Conservation (phyloP, 2,888 invertebrate genomes). For the Orchesella flavescens region DNA sequence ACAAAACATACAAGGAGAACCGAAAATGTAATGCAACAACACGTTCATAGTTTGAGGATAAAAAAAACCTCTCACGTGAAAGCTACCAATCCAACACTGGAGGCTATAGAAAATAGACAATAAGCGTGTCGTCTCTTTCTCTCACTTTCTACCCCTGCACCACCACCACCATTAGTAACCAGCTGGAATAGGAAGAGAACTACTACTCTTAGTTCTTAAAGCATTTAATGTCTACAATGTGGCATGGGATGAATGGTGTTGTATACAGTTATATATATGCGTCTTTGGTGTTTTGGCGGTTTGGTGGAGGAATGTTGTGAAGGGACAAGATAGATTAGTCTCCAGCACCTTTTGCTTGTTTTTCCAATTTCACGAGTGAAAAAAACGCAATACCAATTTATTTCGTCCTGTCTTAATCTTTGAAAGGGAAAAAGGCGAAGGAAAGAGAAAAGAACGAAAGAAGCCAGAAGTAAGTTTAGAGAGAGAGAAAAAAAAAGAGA, state of each 20-base stretch:
- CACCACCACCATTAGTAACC: neutral
- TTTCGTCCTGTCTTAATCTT: slow-evolving; percentile 54
- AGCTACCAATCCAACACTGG: slow-evolving; percentile 13
- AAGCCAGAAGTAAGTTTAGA: neutral
- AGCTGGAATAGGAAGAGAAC: too few relatives aligned
- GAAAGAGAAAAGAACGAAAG: slow-evolving; percentile 4
- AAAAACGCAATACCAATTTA: slow-evolving; percentile 58
- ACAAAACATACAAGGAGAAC: slow-evolving; percentile 20
- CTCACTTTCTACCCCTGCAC: neutral
- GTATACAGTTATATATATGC: slow-evolving; percentile 11
- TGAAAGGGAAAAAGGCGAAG: slow-evolving; percentile 24
- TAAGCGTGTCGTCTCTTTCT: neutral
- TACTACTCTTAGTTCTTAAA: too few relatives aligned
- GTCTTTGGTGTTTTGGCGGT: slow-evolving; percentile 36
- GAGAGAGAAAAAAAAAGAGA: slow-evolving; percentile 4
- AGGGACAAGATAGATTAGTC: slow-evolving; percentile 61
- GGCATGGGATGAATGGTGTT: too few relatives aligned
- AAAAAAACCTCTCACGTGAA: slow-evolving; percentile 2
- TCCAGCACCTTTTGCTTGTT: slow-evolving; percentile 53
- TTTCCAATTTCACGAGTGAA: slow-evolving; percentile 60
- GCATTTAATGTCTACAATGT: too few relatives aligned
- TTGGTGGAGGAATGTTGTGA: slow-evolving; percentile 34
- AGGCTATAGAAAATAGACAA: slow-evolving; percentile 27
- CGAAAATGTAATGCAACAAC: slow-evolving; percentile 35
- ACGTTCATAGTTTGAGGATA: slow-evolving; percentile 10